Percentiles rank a stretch among this genome's conserved stretches.
phyloP scores from a whole-genome alignment of 2,113 vertebrate species.

The Hydropotes inermis region DNA sequence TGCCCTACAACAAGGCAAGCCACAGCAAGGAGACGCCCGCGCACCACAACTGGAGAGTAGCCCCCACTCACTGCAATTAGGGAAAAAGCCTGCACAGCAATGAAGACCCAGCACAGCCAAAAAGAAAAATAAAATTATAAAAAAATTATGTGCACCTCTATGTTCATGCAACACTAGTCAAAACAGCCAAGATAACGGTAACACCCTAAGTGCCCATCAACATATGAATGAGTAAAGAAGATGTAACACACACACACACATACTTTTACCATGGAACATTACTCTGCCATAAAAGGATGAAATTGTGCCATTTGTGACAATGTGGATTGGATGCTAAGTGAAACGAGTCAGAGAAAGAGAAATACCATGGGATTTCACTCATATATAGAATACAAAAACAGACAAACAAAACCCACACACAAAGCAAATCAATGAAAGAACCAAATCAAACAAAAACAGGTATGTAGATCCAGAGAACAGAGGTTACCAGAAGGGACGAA shows the following conservation, averaged over 20 bases:
- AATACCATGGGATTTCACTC: neutral
- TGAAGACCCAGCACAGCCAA: neutral
- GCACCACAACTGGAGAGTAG: accelerated
- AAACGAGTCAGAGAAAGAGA: neutral
- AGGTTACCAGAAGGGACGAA: neutral
- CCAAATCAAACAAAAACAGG: neutral
- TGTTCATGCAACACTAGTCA: neutral
- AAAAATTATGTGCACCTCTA: neutral
- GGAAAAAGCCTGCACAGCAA: neutral
- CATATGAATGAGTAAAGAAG: neutral
- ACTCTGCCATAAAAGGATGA: neutral
- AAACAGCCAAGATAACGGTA: neutral
- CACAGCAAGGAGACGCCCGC: neutral
- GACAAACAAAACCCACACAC: neutral
- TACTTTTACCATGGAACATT: neutral
- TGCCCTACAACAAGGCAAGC: neutral
- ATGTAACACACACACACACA: neutral
- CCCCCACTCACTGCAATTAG: neutral
- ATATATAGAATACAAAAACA: neutral
- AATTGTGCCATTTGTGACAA: neutral
- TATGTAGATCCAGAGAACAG: neutral
- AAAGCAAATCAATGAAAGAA: neutral
- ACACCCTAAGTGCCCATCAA: neutral
- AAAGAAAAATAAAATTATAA: neutral
- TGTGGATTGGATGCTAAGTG: neutral